A percentile compares a stretch with the other conserved stretches of the same genome.
Conservation (phyloP, 2,888 invertebrate genomes). For the Ametastegia equiseti region DNA sequence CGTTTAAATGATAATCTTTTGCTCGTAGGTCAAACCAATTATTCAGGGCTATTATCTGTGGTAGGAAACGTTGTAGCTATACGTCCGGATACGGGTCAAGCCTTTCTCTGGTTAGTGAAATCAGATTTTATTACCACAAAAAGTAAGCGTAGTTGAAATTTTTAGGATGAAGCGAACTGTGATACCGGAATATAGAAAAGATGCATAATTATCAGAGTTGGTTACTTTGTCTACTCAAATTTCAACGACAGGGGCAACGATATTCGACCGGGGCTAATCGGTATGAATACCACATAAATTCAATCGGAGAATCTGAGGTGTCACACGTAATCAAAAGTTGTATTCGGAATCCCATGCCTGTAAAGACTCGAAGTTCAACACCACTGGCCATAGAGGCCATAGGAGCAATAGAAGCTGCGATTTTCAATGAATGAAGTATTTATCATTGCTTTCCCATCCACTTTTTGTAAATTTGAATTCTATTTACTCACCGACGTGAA, state of each 20-base stretch:
- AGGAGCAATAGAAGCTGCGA: too few species aligned
- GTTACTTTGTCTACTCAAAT: too few species aligned
- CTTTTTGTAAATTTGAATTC: background rate
- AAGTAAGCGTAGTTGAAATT: background rate
- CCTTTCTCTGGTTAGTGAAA: conserved; percentile 7
- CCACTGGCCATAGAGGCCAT: background rate
- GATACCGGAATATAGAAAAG: background rate
- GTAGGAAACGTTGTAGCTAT: conserved; percentile 44
- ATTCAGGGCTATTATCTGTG: conserved; percentile 33
- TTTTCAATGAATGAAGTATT: background rate
- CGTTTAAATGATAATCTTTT: too few species aligned
- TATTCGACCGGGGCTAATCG: too few species aligned
- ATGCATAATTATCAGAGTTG: background rate
- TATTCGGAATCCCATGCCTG: too few species aligned
- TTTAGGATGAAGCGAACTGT: background rate
- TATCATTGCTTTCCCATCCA: background rate
- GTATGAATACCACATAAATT: too few species aligned
- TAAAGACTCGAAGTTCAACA: background rate
- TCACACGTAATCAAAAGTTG: too few species aligned
- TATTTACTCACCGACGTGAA: conserved; percentile 67
- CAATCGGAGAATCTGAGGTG: too few species aligned
- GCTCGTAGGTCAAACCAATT: background rate
- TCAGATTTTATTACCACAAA: background rate
- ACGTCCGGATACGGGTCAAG: background rate
- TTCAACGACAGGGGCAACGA: too few species aligned